Conservation (phyloP, 1,140 invertebrate genomes). For the Cherax destructor region DNA sequence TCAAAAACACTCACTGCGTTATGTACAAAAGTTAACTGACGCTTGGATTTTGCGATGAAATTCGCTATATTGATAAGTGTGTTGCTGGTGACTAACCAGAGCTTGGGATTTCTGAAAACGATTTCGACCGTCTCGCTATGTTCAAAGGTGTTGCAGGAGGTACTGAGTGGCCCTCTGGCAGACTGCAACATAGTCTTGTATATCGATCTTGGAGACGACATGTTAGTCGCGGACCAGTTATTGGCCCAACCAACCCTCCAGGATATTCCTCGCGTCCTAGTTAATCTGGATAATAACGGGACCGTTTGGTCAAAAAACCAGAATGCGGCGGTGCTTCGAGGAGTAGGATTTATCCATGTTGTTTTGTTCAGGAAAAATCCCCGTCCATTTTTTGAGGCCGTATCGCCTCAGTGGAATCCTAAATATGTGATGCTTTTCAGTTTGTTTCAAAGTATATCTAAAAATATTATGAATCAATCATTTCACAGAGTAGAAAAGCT, state of each 20-base stretch:
- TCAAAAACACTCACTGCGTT: background rate
- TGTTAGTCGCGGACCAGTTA: background rate
- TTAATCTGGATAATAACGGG: slow-evolving; percentile 16
- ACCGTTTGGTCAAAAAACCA: slow-evolving; percentile 6
- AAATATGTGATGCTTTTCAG: slow-evolving; percentile 28
- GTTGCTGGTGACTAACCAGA: background rate
- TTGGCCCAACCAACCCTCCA: background rate
- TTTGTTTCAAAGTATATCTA: background rate
- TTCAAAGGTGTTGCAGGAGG: background rate
- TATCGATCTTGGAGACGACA: background rate
- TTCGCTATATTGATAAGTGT: background rate
- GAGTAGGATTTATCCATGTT: slow-evolving; percentile 8
- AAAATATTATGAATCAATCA: background rate
- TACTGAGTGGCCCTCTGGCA: background rate
- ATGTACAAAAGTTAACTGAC: background rate
- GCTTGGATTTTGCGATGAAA: background rate
- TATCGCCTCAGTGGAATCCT: slow-evolving; percentile 22
- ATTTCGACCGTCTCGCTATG: background rate
- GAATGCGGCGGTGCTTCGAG: slow-evolving; percentile 10
- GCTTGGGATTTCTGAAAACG: background rate
- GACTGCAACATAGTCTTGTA: background rate
- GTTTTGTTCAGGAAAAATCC: slow-evolving; percentile 22
- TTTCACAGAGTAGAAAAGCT: slow-evolving; percentile 18
- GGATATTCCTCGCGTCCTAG: slow-evolving; percentile 4
- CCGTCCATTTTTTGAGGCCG: slow-evolving; percentile 5